These are phyloP conservation scores for Sesia bembeciformis DNA, from an alignment of 2,888 invertebrate species.

Conservation along the genomic window DNA sequence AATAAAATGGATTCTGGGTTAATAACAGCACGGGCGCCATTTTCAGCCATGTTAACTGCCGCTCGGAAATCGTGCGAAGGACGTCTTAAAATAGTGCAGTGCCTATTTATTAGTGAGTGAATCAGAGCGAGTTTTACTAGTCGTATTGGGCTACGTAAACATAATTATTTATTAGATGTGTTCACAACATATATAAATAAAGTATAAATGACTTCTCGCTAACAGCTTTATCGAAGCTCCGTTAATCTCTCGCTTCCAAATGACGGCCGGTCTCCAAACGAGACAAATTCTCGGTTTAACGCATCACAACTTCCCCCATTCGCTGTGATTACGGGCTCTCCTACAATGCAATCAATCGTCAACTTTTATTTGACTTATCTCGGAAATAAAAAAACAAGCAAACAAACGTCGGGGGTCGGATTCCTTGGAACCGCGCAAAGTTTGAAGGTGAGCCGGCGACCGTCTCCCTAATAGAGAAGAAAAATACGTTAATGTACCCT, in stretches of 20 bases:
- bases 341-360: conserved; percentile 67
- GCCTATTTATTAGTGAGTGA: conserved; percentile 55
- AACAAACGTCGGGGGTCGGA: conserved; percentile 45
- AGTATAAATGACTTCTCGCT: conserved; percentile 19
- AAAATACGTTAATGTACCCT: conserved; percentile 74
- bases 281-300: conserved; percentile 36
- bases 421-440: conserved; percentile 51
- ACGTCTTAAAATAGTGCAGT: conserved; percentile 58
- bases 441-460: conserved; percentile 67
- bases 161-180: conserved; percentile 23
- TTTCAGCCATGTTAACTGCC: conserved; percentile 52
- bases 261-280: conserved; percentile 28
- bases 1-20: conserved; percentile 40
- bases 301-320: conserved; percentile 34
- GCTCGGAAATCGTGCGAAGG: conserved; percentile 59
- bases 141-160: conserved; percentile 17
- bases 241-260: conserved; percentile 17
- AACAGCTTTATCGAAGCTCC: conserved; percentile 12
- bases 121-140: conserved; percentile 37
- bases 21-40: conserved; percentile 42
- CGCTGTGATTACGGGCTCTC: conserved; percentile 49
- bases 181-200: conserved; percentile 25
- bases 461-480: conserved; percentile 70
- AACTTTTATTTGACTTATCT: conserved; percentile 70
- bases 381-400: conserved; percentile 62